Evolutionary conservation across 2,888 invertebrate species (phyloP), one percentile per base, ranked within the genome.

Genomic region (Pyrgus malvae): DNA sequence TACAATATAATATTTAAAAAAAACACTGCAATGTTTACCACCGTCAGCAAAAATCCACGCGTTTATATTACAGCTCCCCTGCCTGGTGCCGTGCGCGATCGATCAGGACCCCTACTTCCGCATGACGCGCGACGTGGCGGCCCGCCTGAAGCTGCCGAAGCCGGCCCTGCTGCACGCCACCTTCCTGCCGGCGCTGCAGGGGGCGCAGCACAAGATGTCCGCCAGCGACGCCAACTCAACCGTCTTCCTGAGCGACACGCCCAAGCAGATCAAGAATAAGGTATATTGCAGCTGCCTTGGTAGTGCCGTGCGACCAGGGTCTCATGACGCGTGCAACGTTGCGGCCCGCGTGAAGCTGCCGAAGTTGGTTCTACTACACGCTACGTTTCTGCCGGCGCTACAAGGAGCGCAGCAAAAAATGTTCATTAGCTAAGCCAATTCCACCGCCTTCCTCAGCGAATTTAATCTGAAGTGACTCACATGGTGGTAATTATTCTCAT

Each of bases 21-120:
- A n/a, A n/a, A n/a, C n/a, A n/a, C n/a, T n/a, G n/a, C n/a, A n/a
- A n/a, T n/a, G n/a, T n/a, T n/a, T n/a, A n/a, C n/a, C n/a, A n/a
- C n/a, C n/a, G 21, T 21, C 21, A 21, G 6, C 21, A 41, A 11
- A 11, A 40, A 23, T 27, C 9, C 2, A 29, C 27, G 4, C 27
- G 5, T 7, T 7, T 8, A 27, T 8, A 27, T 38, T 19, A 3
- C 63, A 90, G 90, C 50, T 90, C 0, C 87, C 90, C 0, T 88
- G 88, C 57, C 91, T 98, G 8, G 98, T 99, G 61, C 99, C 99
- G 0, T 99, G 99, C 86, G 99, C 98, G 6, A 99, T 99, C 64
- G 99, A 99, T 91, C 99, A 99, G 92, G 99, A 99, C 90, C 99
- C 99, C 0, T 99, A 99, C 85, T 99, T 99, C 87, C 93, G 99